phyloP scores from a whole-genome alignment of 2,113 vertebrate genomes.

The Melanostigma gelatinosum region DNA sequence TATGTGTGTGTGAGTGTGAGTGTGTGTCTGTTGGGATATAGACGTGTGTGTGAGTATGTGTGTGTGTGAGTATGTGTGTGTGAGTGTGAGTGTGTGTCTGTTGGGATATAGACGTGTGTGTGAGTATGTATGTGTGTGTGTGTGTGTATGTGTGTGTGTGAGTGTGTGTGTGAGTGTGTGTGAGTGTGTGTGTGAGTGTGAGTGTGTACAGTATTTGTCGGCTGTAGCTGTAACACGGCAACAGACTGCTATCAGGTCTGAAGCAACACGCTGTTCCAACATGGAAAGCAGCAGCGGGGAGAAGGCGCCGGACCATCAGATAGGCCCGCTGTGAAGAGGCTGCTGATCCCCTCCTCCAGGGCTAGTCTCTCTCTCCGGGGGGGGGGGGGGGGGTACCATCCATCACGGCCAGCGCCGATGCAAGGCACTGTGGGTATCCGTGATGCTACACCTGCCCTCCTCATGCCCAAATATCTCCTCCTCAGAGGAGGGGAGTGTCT shows the following conservation, averaged over 20 bases:
- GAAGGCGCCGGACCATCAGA: slow-evolving; percentile 70
- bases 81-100: no score
- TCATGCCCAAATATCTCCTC: slow-evolving; percentile 63
- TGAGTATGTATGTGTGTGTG: background rate
- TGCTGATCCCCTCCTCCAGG: slow-evolving; percentile 75
- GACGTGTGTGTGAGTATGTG: no score
- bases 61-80: no score
- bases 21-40: no score
- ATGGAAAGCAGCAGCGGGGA: slow-evolving; percentile 62
- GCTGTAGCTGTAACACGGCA: slow-evolving; percentile 32
- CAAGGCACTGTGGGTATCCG: slow-evolving; percentile 60
- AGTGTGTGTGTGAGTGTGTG: slow-evolving; percentile 33
- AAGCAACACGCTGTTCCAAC: slow-evolving; percentile 65
- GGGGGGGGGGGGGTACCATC: slow-evolving; percentile 67
- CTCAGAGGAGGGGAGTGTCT: slow-evolving; percentile 45
- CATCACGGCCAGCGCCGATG: slow-evolving; percentile 63
- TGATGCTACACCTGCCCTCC: slow-evolving; percentile 70
- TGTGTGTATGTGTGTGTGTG: slow-evolving; percentile 22
- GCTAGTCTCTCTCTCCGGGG: slow-evolving; percentile 67
- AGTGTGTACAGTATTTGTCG: slow-evolving; percentile 25
- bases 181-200: slow-evolving; percentile 19
- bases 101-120: no score
- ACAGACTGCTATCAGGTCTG: slow-evolving; percentile 51
- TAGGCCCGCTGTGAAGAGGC: slow-evolving; percentile 67
- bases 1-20: no score